Conservation (phyloP, 2,888 invertebrate genomes). For the Timema podura region DNA sequence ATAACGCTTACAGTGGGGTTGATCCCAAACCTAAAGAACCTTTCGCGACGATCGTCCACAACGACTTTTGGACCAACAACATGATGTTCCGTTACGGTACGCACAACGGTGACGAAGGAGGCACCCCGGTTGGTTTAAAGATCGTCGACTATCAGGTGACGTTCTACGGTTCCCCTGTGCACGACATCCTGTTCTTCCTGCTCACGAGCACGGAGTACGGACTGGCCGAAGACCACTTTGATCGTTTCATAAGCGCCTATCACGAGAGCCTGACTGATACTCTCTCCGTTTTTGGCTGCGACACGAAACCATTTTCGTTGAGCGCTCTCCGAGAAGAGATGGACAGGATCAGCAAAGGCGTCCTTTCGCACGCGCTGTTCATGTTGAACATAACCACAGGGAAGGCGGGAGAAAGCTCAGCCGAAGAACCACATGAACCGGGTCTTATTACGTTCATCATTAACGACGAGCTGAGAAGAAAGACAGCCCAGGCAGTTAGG, state of each 20-base stretch:
- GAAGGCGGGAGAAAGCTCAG: too few relatives aligned
- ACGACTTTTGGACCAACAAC: slow-evolving; percentile 60
- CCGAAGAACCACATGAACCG: too few relatives aligned
- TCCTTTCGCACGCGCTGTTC: slow-evolving; percentile 48
- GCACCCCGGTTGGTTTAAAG: slow-evolving; percentile 48
- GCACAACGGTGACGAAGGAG: slow-evolving; percentile 2
- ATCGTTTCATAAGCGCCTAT: slow-evolving; percentile 52
- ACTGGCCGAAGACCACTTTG: slow-evolving; percentile 46
- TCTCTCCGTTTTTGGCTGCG: slow-evolving; percentile 44
- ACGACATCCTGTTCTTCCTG: slow-evolving; percentile 55
- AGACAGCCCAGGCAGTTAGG: too few relatives aligned
- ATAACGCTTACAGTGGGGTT: too few relatives aligned
- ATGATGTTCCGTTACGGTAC: slow-evolving; percentile 51
- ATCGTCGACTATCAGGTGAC: slow-evolving; percentile 58
- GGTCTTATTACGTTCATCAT: too few relatives aligned
- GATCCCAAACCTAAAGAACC: slow-evolving; percentile 40
- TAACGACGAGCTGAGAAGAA: too few relatives aligned
- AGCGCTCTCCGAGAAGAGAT: slow-evolving; percentile 47
- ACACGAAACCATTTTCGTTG: slow-evolving; percentile 43
- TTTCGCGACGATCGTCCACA: slow-evolving; percentile 53
- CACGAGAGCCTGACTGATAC: slow-evolving; percentile 48
- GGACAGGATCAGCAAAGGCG: slow-evolving; percentile 44
- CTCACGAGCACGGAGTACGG: slow-evolving; percentile 50
- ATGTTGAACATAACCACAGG: too few relatives aligned
- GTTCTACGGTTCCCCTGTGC: slow-evolving; percentile 48